phyloP scores from a whole-genome alignment of 2,797 vertebrate species.

The Lemur catta region DNA sequence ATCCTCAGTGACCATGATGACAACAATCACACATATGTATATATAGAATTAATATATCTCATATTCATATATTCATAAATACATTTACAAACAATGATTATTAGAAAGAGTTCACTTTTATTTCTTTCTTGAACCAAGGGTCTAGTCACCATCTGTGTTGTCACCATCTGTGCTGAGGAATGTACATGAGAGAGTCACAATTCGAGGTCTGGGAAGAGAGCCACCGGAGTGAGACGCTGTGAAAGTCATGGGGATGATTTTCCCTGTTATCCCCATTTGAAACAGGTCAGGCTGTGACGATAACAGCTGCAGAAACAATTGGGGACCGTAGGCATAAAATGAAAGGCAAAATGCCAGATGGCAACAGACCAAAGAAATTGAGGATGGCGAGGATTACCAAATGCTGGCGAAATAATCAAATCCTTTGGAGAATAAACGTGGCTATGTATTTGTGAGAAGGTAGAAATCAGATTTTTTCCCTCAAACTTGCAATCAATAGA shows the following conservation, averaged over 20 bases:
- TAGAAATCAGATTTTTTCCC: neutral
- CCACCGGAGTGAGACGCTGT: neutral
- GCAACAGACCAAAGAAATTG: constrained; percentile 62
- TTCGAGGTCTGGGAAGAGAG: neutral
- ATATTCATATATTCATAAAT: neutral
- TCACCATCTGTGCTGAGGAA: constrained; percentile 24
- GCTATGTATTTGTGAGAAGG: constrained; percentile 35
- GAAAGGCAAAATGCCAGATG: constrained; percentile 74
- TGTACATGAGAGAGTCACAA: neutral
- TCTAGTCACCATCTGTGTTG: constrained; percentile 4
- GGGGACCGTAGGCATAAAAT: constrained; percentile 61
- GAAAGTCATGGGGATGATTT: neutral
- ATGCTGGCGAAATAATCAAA: constrained; percentile 43
- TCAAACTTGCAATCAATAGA: constrained; percentile 50
- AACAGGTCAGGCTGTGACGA: constrained; percentile 36
- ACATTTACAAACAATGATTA: constrained; percentile 22
- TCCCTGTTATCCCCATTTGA: constrained; percentile 58
- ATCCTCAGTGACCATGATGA: neutral
- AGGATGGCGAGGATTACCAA: constrained; percentile 66
- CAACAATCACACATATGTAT: neutral
- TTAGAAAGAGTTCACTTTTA: constrained; percentile 33
- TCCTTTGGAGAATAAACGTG: constrained; percentile 54
- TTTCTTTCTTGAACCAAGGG: constrained; percentile 38
- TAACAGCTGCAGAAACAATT: constrained; percentile 74
- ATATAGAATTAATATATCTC: neutral